These are phyloP conservation scores for Lomographa bimaculata DNA, from an alignment of 2,888 invertebrate genomes.

Conservation along the genomic window DNA sequence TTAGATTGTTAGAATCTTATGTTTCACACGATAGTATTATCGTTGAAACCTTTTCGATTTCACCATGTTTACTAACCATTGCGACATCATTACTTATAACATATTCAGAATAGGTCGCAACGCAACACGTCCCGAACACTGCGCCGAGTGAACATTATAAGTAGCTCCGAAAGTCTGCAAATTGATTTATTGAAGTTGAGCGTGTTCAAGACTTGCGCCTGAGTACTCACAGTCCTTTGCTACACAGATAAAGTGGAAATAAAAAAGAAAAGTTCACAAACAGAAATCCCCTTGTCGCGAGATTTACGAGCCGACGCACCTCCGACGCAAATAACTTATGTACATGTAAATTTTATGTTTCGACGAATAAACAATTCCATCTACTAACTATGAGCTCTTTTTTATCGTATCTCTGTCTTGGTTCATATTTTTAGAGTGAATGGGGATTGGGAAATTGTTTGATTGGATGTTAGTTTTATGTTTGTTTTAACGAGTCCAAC, in stretches of 20 bases:
- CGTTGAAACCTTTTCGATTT: too few relatives aligned
- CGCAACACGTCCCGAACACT: conserved; percentile 68
- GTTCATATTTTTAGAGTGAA: too few relatives aligned
- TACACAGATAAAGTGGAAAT: conserved; percentile 80
- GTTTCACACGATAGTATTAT: too few relatives aligned
- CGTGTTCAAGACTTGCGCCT: conserved; percentile 73
- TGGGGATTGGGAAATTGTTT: too few relatives aligned
- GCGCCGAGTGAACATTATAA: conserved; percentile 65
- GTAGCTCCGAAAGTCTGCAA: conserved; percentile 74
- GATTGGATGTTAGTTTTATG: too few relatives aligned
- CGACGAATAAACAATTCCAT: conserved; percentile 51
- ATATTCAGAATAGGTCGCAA: conserved; percentile 61
- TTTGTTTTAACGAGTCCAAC: too few relatives aligned
- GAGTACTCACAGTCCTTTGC: conserved; percentile 78
- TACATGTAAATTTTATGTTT: conserved; percentile 77
- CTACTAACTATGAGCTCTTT: conserved; percentile 25
- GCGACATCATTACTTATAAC: conserved; percentile 56
- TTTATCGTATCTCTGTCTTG: conserved; percentile 7
- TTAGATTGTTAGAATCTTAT: too few relatives aligned
- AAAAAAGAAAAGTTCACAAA: conserved; percentile 81
- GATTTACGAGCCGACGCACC: conserved; percentile 81
- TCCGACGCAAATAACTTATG: conserved; percentile 72
- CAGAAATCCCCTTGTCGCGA: conserved; percentile 81
- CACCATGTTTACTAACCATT: too few relatives aligned
- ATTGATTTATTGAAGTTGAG: conserved; percentile 83